Evolutionary conservation across 1,140 invertebrate species (phyloP).

Genomic region (Holotrichia oblita): DNA sequence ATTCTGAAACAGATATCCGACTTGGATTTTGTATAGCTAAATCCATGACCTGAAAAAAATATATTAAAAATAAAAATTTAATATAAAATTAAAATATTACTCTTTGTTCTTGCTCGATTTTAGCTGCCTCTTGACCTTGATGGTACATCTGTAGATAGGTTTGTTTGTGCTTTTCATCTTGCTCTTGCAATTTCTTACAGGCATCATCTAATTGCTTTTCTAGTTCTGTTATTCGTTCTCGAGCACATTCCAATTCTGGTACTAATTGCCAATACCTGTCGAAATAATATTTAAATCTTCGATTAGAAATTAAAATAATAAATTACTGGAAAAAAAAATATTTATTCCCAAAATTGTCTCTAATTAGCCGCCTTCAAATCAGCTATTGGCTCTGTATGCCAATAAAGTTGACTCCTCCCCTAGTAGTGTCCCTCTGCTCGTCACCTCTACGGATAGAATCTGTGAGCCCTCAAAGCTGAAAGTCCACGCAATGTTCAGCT

Average conservation of each 20-base stretch:
- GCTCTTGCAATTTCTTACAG: conserved; percentile 72
- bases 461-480: too few species aligned
- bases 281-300: background rate
- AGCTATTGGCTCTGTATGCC: too few species aligned
- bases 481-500: too few species aligned
- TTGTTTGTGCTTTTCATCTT: conserved; percentile 78
- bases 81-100: conserved; percentile 55
- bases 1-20: conserved; percentile 78
- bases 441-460: too few species aligned
- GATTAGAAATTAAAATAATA: too few species aligned
- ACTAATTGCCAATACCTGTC: conserved; percentile 73
- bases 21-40: conserved; percentile 67
- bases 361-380: too few species aligned
- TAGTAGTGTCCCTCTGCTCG: too few species aligned
- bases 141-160: conserved; percentile 85
- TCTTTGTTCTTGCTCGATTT: conserved; percentile 72
- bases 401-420: too few species aligned
- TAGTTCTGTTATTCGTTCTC: conserved; percentile 71
- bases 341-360: too few species aligned
- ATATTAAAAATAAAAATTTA: background rate
- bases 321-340: too few species aligned
- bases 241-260: conserved; percentile 73
- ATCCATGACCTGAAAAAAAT: conserved; percentile 67
- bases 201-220: conserved; percentile 75
- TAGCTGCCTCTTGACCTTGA: conserved; percentile 81